Percentiles rank a stretch among this genome's conserved stretches.
Evolutionary conservation across 2,113 vertebrate species (phyloP).

Genomic region (Amazona guildingii): DNA sequence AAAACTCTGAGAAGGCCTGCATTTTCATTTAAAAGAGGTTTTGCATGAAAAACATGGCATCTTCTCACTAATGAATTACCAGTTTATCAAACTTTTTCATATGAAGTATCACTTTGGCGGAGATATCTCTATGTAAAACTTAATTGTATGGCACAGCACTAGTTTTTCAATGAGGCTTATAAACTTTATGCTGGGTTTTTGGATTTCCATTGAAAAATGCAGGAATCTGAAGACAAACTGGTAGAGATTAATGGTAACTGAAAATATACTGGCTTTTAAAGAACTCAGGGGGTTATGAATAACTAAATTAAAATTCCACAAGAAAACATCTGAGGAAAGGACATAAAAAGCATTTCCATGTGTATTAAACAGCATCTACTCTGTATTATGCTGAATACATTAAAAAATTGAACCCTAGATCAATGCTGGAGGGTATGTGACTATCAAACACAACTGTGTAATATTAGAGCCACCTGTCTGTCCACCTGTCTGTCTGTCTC

Average conservation of each 20-base stretch:
- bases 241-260: background rate
- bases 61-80: background rate
- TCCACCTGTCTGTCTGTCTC: background rate
- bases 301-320: background rate
- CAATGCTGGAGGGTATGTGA: background rate
- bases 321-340: background rate
- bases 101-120: background rate
- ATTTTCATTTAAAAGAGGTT: background rate
- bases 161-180: background rate
- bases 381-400: background rate
- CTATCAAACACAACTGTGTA: background rate
- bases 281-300: background rate
- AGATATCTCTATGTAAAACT: background rate
- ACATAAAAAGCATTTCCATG: background rate
- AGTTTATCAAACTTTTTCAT: background rate
- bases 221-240: background rate
- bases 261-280: background rate
- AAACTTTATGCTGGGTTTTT: background rate
- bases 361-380: background rate
- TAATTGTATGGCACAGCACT: background rate
- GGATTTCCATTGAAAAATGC: background rate
- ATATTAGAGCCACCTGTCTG: background rate
- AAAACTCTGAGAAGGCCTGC: background rate
- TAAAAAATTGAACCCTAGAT: background rate
- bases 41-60: background rate